Percentiles rank a stretch among this genome's conserved stretches.
phyloP scores from a whole-genome alignment of 2,888 invertebrate species.

The Cheilosia soror region DNA sequence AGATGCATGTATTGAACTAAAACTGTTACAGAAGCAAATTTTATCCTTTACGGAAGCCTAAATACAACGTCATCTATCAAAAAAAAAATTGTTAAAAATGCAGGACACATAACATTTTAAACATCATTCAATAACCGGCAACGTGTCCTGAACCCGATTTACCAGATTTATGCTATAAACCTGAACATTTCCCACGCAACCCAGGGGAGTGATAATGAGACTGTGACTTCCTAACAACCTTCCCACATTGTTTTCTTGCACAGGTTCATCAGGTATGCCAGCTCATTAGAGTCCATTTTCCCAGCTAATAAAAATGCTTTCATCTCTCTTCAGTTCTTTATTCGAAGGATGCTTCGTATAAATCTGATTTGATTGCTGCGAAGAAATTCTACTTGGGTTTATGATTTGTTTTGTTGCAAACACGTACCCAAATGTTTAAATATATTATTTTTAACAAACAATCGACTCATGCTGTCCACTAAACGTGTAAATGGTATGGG shows the following conservation, averaged over 20 bases:
- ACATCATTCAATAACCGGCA: slow-evolving; percentile 19
- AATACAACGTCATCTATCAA: not conserved
- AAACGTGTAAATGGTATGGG: slow-evolving; percentile 36
- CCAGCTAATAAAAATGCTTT: slow-evolving; percentile 62
- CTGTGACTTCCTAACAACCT: slow-evolving; percentile 37
- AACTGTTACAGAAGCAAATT: not conserved
- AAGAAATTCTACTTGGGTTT: slow-evolving; percentile 21
- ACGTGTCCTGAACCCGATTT: slow-evolving; percentile 55
- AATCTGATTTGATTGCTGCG: slow-evolving; percentile 65
- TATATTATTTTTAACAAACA: slow-evolving; percentile 22
- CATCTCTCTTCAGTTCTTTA: slow-evolving; percentile 7
- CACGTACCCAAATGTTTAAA: slow-evolving; percentile 54
- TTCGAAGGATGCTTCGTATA: slow-evolving; percentile 45
- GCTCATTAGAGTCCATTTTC: slow-evolving; percentile 30
- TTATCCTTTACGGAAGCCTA: not conserved
- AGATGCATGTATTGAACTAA: not conserved
- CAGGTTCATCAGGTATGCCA: slow-evolving; percentile 48
- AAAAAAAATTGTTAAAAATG: slow-evolving; percentile 7
- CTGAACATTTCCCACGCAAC: slow-evolving; percentile 56
- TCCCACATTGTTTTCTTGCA: slow-evolving; percentile 20
- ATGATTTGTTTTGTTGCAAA: slow-evolving; percentile 58
- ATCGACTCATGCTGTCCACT: slow-evolving; percentile 25
- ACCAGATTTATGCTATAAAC: slow-evolving; percentile 21
- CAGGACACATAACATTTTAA: slow-evolving; percentile 3
- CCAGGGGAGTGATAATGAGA: slow-evolving; percentile 54